Base-by-base conservation (phyloP, 1,140 invertebrate genomes). In the Bombus turneri region DNA sequence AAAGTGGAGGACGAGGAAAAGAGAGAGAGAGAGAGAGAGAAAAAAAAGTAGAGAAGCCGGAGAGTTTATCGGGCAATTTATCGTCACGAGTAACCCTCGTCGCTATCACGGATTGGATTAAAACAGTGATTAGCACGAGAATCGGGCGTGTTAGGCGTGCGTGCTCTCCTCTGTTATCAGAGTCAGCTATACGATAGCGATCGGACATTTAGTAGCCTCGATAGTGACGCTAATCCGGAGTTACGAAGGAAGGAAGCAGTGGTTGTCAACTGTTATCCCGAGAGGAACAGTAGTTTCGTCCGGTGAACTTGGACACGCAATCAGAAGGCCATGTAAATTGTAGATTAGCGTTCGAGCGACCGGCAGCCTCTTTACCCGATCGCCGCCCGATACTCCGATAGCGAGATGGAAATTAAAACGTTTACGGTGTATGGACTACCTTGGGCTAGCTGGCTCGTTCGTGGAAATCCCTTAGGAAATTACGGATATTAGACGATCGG, bases 151-250 rank as follows among this genome's bases (percentile, higher is more conserved):
- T 90, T 88, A 86, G 89, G 57, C 87, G 90, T 92, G 92, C 92
- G 93, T 93, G 91, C 90, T 88, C 90, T 90, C 83, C 86, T 87
- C 88, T 83, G 88, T 92, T 93, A 93, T 93, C 93, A 85, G 88
- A 73, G 78, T 76, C 80, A 83, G 87, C 83, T 72, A 78, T 86
- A 80, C 86, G 92, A 92, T 93, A 91, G 90, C 86, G 87, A 92
- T 93, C 91, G 90, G 91, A 92, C 93, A 93, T 93, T 93, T 92
- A 92, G 91, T 93, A 92, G 75, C 89, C 80, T 84, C 89, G 91
- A 93, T 93, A 92, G 90, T 91, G 90, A 91, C 87, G 91, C 88
- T 91, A 93, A 92, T 93, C 91, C 91, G 89, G 85, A 91, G 83
- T 91, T 89, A 91, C 89, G 89, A 89, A 91, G 89, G 87, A 91